Evolutionary conservation across 2,888 invertebrate genomes (phyloP).

Genomic region (Hemithea aestivaria): DNA sequence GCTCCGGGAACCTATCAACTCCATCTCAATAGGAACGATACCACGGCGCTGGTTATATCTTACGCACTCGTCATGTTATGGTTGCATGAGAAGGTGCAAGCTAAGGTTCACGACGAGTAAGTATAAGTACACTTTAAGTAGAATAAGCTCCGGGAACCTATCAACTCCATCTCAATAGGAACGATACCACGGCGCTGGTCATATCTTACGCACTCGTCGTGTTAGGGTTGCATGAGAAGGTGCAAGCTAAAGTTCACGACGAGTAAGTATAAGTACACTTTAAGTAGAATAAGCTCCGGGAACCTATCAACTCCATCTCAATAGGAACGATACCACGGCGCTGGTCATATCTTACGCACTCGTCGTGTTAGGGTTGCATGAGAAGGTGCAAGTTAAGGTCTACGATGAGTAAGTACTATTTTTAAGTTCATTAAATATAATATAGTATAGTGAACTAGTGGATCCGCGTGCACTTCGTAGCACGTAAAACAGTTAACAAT

Average conservation of each 20-base stretch:
- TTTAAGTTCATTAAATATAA: too few species aligned
- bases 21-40: conserved; percentile 78
- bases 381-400: conserved; percentile 52
- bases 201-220: conserved; percentile 67
- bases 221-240: conserved; percentile 61
- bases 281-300: too few species aligned
- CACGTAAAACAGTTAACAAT: too few species aligned
- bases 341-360: conserved; percentile 68
- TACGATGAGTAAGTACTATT: conserved; percentile 48
- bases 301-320: too few species aligned
- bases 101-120: conserved; percentile 53
- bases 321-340: conserved; percentile 75
- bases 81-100: conserved; percentile 54
- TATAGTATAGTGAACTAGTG: too few species aligned
- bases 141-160: conserved; percentile 73
- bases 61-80: conserved; percentile 69
- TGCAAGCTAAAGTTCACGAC: conserved; percentile 45
- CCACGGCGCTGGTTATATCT: conserved; percentile 68
- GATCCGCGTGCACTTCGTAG: too few species aligned
- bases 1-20: too few species aligned
- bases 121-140: conserved; percentile 20
- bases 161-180: conserved; percentile 79
- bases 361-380: conserved; percentile 63
- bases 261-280: conserved; percentile 46
- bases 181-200: conserved; percentile 72